phyloP scores from a whole-genome alignment of 1,140 invertebrate genomes.

The Elymnias hypermnestra region DNA sequence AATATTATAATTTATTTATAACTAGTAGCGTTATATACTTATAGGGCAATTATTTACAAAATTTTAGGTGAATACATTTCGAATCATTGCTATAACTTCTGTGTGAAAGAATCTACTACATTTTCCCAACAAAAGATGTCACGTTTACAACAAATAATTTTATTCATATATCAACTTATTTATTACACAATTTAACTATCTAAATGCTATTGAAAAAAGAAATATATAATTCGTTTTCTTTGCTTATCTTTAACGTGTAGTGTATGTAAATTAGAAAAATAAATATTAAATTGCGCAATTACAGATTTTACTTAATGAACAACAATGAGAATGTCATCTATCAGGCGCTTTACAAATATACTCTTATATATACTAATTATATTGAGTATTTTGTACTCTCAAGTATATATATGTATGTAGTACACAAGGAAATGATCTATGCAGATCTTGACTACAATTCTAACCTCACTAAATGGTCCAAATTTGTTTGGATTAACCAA shows the following conservation, averaged over 20 bases:
- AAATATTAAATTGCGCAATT: slow-evolving; percentile 20
- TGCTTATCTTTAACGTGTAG: slow-evolving; percentile 21
- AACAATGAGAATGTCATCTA: slow-evolving; percentile 5
- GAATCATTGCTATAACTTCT: slow-evolving; percentile 5
- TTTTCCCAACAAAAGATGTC: background rate
- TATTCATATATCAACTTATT: slow-evolving; percentile 8
- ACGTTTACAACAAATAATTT: slow-evolving; percentile 1
- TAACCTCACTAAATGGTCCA: slow-evolving; percentile 59
- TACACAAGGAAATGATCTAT: slow-evolving; percentile 35
- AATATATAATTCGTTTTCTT: slow-evolving; percentile 58
- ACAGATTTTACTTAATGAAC: slow-evolving; percentile 11
- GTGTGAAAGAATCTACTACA: too few relatives aligned
- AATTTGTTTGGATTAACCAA: slow-evolving; percentile 48
- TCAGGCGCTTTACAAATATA: slow-evolving; percentile 8
- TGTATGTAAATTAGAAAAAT: slow-evolving; percentile 8
- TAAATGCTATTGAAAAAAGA: slow-evolving; percentile 43
- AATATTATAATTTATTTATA: slow-evolving; percentile 43
- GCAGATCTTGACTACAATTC: slow-evolving; percentile 37
- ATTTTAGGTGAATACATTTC: slow-evolving; percentile 11
- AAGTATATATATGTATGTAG: slow-evolving; percentile 48
- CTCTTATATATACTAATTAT: slow-evolving; percentile 27
- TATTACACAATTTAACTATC: slow-evolving; percentile 32
- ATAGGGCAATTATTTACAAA: slow-evolving; percentile 66
- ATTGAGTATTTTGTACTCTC: slow-evolving; percentile 60
- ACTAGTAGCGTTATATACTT: slow-evolving; percentile 66